Evolutionary conservation across 2,113 vertebrate species (phyloP).

Genomic region (Aptenodytes patagonicus): DNA sequence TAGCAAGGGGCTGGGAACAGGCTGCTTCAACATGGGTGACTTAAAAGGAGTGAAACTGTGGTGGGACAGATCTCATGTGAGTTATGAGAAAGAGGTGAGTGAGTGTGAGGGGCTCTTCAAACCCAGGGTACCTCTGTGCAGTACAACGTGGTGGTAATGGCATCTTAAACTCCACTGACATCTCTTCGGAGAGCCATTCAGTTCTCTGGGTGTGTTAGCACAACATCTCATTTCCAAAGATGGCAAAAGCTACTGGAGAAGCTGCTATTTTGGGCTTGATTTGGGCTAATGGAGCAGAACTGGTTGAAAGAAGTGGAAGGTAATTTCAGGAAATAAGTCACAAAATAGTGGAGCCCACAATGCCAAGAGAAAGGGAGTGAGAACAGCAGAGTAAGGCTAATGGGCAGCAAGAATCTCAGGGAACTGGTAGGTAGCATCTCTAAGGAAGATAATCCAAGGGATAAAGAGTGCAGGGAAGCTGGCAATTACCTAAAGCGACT

Average conservation of each 20-base stretch:
- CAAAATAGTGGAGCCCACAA: background rate
- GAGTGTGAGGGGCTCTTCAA: background rate
- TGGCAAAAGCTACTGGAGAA: background rate
- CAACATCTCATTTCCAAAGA: background rate
- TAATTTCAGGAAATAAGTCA: background rate
- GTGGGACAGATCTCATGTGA: background rate
- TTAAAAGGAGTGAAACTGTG: background rate
- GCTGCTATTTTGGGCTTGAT: background rate
- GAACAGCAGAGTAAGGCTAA: background rate
- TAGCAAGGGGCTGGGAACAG: background rate
- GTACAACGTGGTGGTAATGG: background rate
- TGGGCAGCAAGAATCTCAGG: background rate
- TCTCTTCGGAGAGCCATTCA: background rate
- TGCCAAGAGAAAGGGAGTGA: background rate
- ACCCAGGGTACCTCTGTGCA: accelerated
- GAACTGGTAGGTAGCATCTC: background rate
- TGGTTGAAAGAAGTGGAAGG: background rate
- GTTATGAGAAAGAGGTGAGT: background rate
- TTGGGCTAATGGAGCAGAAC: background rate
- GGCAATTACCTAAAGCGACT: background rate
- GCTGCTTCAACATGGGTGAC: background rate
- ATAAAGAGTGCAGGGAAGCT: background rate
- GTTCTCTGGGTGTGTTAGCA: background rate
- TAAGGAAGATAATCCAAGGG: background rate
- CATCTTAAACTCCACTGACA: accelerated